Percentiles rank a stretch among this genome's conserved stretches.
These are phyloP conservation scores for Tholera decimalis DNA, from an alignment of 2,888 invertebrate species.

Conservation along the genomic window DNA sequence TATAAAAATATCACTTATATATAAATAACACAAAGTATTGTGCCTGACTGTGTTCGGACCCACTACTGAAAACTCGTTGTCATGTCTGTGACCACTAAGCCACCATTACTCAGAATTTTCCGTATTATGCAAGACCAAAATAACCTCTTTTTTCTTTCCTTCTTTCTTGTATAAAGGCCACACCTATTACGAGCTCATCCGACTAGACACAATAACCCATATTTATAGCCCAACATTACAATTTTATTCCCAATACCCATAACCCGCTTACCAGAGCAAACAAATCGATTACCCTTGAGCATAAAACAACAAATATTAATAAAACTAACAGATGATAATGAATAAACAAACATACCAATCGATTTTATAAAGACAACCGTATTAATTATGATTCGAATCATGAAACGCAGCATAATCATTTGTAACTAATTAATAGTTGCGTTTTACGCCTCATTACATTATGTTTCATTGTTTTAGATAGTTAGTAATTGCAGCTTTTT, in stretches of 20 bases:
- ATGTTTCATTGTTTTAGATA: constrained; percentile 36
- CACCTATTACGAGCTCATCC: constrained; percentile 12
- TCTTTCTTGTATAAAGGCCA: too few relatives aligned
- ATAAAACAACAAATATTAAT: constrained; percentile 35
- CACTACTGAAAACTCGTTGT: too few relatives aligned
- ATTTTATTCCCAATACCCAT: constrained; percentile 3
- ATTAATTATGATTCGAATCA: constrained; percentile 45
- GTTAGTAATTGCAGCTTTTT: constrained; percentile 16
- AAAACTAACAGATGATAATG: constrained; percentile 40
- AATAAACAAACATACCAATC: constrained; percentile 18
- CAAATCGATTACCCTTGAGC: constrained; percentile 6
- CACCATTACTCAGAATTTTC: too few relatives aligned
- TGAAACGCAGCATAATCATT: constrained; percentile 36
- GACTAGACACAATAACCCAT: neutral
- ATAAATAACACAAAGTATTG: too few relatives aligned
- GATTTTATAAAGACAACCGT: constrained; percentile 36
- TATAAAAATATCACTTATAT: too few relatives aligned
- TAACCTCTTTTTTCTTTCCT: too few relatives aligned
- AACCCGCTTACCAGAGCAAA: neutral
- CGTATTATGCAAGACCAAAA: too few relatives aligned
- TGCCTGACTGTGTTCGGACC: too few relatives aligned
- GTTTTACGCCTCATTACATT: constrained; percentile 2
- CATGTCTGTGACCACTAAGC: too few relatives aligned
- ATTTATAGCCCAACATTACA: constrained; percentile 20
- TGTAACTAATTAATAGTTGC: constrained; percentile 16